Percentiles rank a stretch among this genome's conserved stretches.
These are phyloP conservation scores for Coregonus sp. DNA, from an alignment of 2,797 vertebrate species.

Conservation along the genomic window DNA sequence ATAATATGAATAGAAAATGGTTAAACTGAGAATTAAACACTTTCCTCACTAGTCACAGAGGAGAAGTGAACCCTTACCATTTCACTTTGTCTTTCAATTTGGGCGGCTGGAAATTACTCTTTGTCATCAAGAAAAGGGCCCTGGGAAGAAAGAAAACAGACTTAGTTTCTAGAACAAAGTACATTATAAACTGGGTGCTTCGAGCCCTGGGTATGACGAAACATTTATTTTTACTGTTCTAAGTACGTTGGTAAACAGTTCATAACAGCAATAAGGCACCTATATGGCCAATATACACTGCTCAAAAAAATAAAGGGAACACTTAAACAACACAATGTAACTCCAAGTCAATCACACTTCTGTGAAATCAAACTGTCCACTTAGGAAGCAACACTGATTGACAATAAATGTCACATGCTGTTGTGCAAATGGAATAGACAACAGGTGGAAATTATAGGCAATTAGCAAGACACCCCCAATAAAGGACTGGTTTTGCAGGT, in stretches of 20 bases:
- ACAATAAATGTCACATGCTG: no score
- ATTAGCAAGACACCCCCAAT: no score
- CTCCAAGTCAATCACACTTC: no score
- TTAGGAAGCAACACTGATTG: no score
- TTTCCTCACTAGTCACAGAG: neutral
- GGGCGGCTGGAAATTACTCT: conserved; percentile 98
- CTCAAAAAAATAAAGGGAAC: no score
- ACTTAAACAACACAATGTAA: no score
- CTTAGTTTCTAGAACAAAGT: neutral
- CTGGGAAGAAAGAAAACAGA: conserved; percentile 61
- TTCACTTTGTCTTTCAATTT: conserved; percentile 98
- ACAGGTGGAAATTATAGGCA: no score
- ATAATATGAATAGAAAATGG: neutral
- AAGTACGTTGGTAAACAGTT: conserved; percentile 56
- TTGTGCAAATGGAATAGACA: no score
- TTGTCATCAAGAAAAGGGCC: conserved; percentile 98
- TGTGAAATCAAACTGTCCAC: no score
- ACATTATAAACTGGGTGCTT: neutral
- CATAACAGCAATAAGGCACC: no score
- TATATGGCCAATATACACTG: no score
- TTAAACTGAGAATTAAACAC: neutral
- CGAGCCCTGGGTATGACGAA: conserved; percentile 69
- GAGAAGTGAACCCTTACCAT: conserved; percentile 76
- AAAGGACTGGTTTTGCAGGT: no score
- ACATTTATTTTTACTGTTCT: conserved; percentile 89